Conservation (phyloP, 2,797 vertebrate genomes). For the Takifugu rubripes region DNA sequence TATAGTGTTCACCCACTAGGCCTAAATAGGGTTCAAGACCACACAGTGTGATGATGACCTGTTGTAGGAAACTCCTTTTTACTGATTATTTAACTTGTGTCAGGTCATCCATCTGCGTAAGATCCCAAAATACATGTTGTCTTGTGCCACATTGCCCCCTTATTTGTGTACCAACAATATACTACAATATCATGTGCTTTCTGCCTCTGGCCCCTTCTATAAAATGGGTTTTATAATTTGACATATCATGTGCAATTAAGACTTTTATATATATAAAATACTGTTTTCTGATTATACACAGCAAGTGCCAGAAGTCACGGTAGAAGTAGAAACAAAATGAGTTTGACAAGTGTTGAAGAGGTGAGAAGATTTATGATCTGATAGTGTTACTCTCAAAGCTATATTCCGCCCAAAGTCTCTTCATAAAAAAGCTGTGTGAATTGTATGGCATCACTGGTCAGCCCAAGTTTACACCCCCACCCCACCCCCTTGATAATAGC, state of each 20-base stretch:
- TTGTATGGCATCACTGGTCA: slow-evolving; percentile 51
- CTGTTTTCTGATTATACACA: not conserved
- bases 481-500: slow-evolving; percentile 67
- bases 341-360: slow-evolving; percentile 20
- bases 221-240: no score
- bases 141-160: slow-evolving; percentile 1
- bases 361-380: slow-evolving; percentile 64
- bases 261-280: no score
- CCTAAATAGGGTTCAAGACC: slow-evolving; percentile 78
- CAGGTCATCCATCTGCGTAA: slow-evolving; percentile 43
- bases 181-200: no score
- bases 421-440: slow-evolving; percentile 54
- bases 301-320: slow-evolving; percentile 9
- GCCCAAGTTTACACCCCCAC: slow-evolving; percentile 64
- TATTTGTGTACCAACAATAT: slow-evolving; percentile 22
- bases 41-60: slow-evolving; percentile 69
- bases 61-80: slow-evolving; percentile 60
- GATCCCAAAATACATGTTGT: slow-evolving; percentile 38
- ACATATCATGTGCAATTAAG: no score
- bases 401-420: slow-evolving; percentile 31
- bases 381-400: slow-evolving; percentile 36
- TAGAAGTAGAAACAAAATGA: slow-evolving; percentile 26
- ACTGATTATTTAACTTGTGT: slow-evolving; percentile 62
- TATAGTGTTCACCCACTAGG: slow-evolving; percentile 72
- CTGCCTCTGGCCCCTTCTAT: no score